These are phyloP conservation scores for Perithous albicinctus DNA, from an alignment of 2,888 invertebrate species.

Conservation along the genomic window DNA sequence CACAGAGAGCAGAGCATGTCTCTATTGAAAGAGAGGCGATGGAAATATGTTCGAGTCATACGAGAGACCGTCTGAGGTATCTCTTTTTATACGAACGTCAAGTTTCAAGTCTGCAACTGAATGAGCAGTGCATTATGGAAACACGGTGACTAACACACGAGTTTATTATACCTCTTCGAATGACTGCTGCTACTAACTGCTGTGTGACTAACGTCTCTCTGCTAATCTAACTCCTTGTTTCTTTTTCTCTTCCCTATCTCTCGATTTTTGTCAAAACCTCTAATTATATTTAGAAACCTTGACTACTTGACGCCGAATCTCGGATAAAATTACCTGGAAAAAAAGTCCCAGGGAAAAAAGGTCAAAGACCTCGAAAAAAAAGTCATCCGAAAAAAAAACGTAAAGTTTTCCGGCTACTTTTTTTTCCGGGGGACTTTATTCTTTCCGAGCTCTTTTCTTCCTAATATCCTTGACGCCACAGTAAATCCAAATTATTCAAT, in stretches of 20 bases:
- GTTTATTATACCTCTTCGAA: neutral
- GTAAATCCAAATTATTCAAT: too few species aligned
- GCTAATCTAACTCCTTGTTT: neutral
- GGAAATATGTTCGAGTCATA: conserved; percentile 24
- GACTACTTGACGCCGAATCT: neutral
- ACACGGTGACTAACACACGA: conserved; percentile 6
- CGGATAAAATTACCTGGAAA: neutral
- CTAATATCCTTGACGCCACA: too few species aligned
- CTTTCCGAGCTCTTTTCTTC: too few species aligned
- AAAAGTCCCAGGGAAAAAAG: too few species aligned
- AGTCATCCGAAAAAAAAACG: too few species aligned
- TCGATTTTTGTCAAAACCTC: neutral
- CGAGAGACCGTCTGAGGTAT: neutral
- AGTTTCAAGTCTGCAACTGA: neutral
- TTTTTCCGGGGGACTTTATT: too few species aligned
- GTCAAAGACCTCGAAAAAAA: too few species aligned
- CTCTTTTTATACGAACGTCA: neutral
- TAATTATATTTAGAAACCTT: neutral
- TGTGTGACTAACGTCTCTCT: conserved; percentile 3
- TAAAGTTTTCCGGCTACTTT: too few species aligned
- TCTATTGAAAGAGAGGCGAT: conserved; percentile 3
- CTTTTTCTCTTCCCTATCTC: neutral
- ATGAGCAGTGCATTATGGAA: conserved; percentile 17
- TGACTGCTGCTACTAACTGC: too few species aligned
- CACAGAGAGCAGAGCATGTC: conserved; percentile 1